phyloP scores from a whole-genome alignment of 2,797 vertebrate genomes.

The Masticophis lateralis region DNA sequence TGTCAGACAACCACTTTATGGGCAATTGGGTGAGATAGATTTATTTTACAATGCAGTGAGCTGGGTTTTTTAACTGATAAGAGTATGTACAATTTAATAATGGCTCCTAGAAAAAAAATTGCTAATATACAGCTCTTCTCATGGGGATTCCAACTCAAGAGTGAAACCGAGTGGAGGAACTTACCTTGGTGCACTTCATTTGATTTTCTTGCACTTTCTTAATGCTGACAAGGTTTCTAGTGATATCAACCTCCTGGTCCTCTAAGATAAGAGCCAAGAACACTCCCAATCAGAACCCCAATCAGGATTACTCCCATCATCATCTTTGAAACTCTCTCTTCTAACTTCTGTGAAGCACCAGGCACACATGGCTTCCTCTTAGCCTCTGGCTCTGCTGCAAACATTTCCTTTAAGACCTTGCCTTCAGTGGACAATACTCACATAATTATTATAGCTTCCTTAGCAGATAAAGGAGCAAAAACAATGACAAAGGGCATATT shows the following conservation, averaged over 20 bases:
- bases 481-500: not conserved
- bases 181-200: conserved; percentile 60
- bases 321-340: not conserved
- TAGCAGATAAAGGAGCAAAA: not conserved
- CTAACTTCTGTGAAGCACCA: not conserved
- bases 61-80: not conserved
- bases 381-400: not conserved
- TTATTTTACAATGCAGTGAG: not conserved
- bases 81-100: not conserved
- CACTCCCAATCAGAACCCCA: not conserved
- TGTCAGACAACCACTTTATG: not conserved
- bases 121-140: not conserved
- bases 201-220: conserved; percentile 62
- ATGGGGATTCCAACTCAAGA: not conserved
- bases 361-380: no score
- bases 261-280: conserved; percentile 40
- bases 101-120: not conserved
- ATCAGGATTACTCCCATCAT: not conserved
- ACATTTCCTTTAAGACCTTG: not conserved
- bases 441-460: not conserved
- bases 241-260: conserved; percentile 57
- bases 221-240: conserved; percentile 53
- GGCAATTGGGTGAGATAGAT: not conserved
- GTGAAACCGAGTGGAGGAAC: not conserved
- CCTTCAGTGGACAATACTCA: not conserved